Percentiles rank a stretch among this genome's conserved stretches.
Evolutionary conservation across 2,113 vertebrate genomes (phyloP).

Genomic region (Circaetus cinerascens): DNA sequence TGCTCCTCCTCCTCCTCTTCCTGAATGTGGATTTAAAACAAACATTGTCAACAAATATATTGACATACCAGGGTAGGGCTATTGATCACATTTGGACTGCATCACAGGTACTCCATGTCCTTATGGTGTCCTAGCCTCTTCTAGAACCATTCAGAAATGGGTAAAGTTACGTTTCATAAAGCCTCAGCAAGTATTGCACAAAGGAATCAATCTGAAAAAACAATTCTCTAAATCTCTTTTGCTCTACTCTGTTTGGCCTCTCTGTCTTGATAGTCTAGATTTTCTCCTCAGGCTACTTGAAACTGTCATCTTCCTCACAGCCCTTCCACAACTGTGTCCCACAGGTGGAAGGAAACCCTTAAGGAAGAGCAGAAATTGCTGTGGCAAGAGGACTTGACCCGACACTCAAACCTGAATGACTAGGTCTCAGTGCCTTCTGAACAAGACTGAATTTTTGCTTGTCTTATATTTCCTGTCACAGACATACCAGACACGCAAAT

Average conservation of each 20-base stretch:
- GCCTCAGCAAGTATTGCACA: neutral
- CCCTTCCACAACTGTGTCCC: neutral
- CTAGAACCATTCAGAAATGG: neutral
- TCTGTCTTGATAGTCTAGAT: neutral
- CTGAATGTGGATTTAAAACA: slow-evolving; percentile 38
- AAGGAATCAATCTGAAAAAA: neutral
- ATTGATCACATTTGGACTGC: neutral
- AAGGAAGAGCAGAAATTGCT: neutral
- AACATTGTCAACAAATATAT: neutral
- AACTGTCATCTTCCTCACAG: neutral
- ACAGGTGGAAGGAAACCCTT: neutral
- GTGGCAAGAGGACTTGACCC: neutral
- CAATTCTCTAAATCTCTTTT: neutral
- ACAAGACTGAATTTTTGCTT: neutral
- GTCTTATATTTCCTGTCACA: neutral
- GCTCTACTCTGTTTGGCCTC: neutral
- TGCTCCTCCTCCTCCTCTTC: slow-evolving; percentile 63
- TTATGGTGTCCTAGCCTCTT: neutral
- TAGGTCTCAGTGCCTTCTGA: neutral
- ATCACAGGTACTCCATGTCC: neutral
- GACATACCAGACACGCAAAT: rapidly evolving
- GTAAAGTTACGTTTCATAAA: neutral
- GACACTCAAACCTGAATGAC: neutral
- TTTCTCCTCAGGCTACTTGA: neutral
- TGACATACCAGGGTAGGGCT: neutral